Conservation (phyloP, 2,888 invertebrate genomes). For the Nemotelus nigrinus region DNA sequence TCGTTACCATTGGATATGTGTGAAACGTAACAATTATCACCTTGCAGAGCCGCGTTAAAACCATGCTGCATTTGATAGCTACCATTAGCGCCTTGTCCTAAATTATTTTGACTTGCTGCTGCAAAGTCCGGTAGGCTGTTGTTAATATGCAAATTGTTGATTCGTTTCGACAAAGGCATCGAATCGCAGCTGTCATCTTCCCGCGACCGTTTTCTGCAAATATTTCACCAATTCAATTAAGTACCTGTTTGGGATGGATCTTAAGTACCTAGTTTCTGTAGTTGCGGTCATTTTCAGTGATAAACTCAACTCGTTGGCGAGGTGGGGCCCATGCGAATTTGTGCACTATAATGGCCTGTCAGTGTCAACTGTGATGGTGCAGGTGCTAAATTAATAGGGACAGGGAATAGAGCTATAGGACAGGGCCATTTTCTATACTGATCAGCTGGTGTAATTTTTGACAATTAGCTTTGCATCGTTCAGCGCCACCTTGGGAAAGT, state of each 20-base stretch:
- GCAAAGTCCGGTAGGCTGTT: slow-evolving; percentile 59
- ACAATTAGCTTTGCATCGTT: too few relatives aligned
- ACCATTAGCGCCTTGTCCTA: background rate
- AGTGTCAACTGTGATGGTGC: too few relatives aligned
- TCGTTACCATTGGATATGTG: slow-evolving; percentile 27
- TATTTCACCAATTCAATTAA: slow-evolving; percentile 8
- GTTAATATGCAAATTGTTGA: slow-evolving; percentile 88
- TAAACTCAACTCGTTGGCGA: background rate
- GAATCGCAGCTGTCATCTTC: slow-evolving; percentile 83
- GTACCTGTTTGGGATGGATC: background rate
- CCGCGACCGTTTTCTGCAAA: slow-evolving; percentile 78
- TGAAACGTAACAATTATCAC: slow-evolving; percentile 13
- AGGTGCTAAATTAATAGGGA: too few relatives aligned
- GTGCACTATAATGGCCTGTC: too few relatives aligned
- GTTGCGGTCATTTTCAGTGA: slow-evolving; percentile 35
- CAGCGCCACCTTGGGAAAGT: too few relatives aligned
- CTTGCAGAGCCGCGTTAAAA: background rate
- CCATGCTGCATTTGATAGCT: background rate
- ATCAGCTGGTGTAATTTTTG: too few relatives aligned
- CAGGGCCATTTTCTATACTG: too few relatives aligned
- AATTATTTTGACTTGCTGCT: background rate
- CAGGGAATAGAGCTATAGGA: too few relatives aligned
- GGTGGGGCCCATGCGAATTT: too few relatives aligned
- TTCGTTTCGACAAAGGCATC: slow-evolving; percentile 88
- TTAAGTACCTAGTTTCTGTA: slow-evolving; percentile 37